A percentile compares a stretch with the other conserved stretches of the same genome.
phyloP scores from a whole-genome alignment of 2,797 vertebrate species.

The Thamnophis elegans region DNA sequence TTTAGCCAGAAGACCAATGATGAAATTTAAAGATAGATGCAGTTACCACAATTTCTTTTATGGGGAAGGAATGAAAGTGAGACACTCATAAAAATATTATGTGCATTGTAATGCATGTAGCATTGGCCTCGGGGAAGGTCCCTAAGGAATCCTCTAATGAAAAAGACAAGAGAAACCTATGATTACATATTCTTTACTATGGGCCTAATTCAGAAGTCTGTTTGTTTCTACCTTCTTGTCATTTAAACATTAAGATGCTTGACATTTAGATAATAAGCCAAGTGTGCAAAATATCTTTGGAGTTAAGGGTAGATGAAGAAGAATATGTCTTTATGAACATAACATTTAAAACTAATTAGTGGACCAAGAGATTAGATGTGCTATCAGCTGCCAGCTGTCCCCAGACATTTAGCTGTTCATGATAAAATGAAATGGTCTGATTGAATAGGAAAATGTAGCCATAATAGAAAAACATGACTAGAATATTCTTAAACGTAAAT shows the following conservation, averaged over 20 bases:
- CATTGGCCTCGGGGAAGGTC: neutral
- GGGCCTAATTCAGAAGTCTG: slow-evolving; percentile 26
- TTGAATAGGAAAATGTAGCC: slow-evolving; percentile 23
- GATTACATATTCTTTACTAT: neutral
- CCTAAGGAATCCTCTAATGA: neutral
- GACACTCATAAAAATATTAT: neutral
- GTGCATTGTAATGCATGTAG: neutral
- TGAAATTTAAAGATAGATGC: neutral
- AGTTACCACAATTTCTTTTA: neutral
- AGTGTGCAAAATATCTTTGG: slow-evolving; percentile 40
- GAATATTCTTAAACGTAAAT: slow-evolving; percentile 40
- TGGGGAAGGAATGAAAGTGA: neutral
- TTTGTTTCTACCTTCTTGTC: slow-evolving; percentile 33
- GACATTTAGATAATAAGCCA: slow-evolving; percentile 40
- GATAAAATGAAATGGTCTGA: slow-evolving; percentile 34
- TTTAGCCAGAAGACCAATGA: neutral
- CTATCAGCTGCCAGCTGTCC: slow-evolving; percentile 62
- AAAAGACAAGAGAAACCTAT: slow-evolving; percentile 13
- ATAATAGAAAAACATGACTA: slow-evolving; percentile 45
- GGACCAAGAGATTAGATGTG: slow-evolving; percentile 58
- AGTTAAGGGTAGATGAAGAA: slow-evolving; percentile 47
- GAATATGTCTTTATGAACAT: slow-evolving; percentile 60
- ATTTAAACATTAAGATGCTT: slow-evolving; percentile 36
- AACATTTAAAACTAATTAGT: slow-evolving; percentile 66
- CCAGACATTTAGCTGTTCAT: slow-evolving; percentile 49